A percentile compares a stretch with the other conserved stretches of the same genome.
phyloP scores from a whole-genome alignment of 2,888 invertebrate genomes.

The Cantharis lateralis region DNA sequence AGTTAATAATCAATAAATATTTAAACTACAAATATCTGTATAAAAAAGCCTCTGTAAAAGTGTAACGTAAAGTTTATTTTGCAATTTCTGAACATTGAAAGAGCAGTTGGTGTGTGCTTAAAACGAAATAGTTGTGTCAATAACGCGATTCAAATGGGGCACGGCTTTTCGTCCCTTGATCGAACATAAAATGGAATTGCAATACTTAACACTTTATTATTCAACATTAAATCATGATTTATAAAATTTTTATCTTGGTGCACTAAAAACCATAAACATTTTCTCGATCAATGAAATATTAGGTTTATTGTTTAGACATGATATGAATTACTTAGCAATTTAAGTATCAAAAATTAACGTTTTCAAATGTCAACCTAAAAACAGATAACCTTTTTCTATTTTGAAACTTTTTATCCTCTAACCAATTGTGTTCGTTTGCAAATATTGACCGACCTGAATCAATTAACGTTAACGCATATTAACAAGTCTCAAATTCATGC shows the following conservation, averaged over 20 bases:
- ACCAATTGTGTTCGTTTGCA: not conserved
- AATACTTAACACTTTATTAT: not conserved
- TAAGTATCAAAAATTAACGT: not conserved
- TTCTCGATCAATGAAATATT: not conserved
- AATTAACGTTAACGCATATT: not conserved
- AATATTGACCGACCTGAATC: not conserved
- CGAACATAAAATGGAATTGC: not conserved
- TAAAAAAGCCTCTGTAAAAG: not conserved
- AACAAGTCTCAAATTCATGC: not conserved
- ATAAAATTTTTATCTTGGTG: not conserved
- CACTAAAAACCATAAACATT: not conserved
- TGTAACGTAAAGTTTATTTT: not conserved
- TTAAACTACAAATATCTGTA: not conserved
- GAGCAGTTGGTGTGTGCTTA: not conserved
- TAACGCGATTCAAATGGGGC: slow-evolving; percentile 7
- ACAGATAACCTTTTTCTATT: too few species aligned
- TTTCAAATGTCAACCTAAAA: not conserved
- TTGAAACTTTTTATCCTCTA: not conserved
- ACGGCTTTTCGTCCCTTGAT: slow-evolving; percentile 1
- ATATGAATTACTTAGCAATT: not conserved
- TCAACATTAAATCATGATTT: not conserved
- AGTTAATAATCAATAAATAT: not conserved
- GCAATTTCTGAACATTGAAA: slow-evolving; percentile 6
- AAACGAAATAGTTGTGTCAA: slow-evolving; percentile 1
- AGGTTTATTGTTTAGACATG: not conserved